Evolutionary conservation across 1,140 invertebrate species (phyloP).

Genomic region (Antheraea mylitta): DNA sequence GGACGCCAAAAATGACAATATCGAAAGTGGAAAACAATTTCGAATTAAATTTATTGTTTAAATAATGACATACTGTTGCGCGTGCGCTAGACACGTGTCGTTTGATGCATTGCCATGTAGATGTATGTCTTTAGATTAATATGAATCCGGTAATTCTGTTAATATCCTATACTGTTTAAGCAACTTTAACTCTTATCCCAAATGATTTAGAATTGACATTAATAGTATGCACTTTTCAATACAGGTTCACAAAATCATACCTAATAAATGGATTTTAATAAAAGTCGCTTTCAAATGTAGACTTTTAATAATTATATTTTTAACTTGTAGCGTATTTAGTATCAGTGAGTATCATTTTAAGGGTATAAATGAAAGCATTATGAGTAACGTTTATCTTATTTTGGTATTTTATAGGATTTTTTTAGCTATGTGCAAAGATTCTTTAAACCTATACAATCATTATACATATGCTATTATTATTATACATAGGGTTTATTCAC

Average conservation of each 20-base stretch:
- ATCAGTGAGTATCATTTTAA: no score
- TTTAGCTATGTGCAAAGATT: no score
- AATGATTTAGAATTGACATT: neutral
- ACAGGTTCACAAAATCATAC: no score
- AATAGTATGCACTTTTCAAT: no score
- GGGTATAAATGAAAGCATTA: no score
- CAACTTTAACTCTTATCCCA: neutral
- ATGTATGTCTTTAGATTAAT: neutral
- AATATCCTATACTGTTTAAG: neutral
- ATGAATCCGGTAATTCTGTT: neutral
- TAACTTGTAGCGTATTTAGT: no score
- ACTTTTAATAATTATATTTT: no score
- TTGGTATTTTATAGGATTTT: no score
- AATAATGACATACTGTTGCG: constrained; percentile 51
- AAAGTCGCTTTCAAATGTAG: constrained; percentile 17
- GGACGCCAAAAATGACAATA: neutral
- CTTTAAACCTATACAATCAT: no score
- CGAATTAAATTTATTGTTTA: constrained; percentile 66
- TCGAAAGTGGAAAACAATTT: constrained; percentile 31
- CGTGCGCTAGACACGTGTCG: constrained; percentile 24
- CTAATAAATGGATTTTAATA: constrained; percentile 15
- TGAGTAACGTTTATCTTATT: no score
- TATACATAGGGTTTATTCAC: no score
- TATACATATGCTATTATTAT: no score
- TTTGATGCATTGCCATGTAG: neutral